Conservation (phyloP, 1,140 invertebrate genomes). For the Proctacanthus coquilletti region DNA sequence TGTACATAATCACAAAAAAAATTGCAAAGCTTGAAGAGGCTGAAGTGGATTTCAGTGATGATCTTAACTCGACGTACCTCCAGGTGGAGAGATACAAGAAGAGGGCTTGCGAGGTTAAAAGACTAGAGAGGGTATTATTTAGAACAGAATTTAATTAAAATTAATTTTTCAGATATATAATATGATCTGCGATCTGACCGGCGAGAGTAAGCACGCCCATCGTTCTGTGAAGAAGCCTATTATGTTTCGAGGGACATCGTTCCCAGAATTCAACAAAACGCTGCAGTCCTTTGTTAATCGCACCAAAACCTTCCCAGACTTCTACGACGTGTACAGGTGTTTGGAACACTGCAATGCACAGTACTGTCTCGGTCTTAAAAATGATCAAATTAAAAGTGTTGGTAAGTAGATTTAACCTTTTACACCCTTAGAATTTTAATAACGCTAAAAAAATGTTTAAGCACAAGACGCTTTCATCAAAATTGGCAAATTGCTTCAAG, state of each 20-base stretch:
- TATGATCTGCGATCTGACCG: slow-evolving; percentile 36
- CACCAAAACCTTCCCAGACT: slow-evolving; percentile 37
- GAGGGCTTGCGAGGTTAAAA: slow-evolving; percentile 23
- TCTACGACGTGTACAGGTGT: slow-evolving; percentile 36
- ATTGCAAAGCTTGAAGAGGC: slow-evolving; percentile 33
- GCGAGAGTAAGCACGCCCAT: slow-evolving; percentile 32
- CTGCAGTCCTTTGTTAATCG: slow-evolving; percentile 34
- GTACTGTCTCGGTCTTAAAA: slow-evolving; percentile 28
- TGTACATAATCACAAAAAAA: slow-evolving; percentile 28
- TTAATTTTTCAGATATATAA: slow-evolving; percentile 27
- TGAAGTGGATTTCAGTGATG: slow-evolving; percentile 34
- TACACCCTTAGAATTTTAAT: background rate
- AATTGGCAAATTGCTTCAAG: slow-evolving; percentile 36
- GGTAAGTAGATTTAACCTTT: slow-evolving; percentile 21
- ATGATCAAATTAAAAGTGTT: slow-evolving; percentile 27
- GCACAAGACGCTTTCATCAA: slow-evolving; percentile 36
- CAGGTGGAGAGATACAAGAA: slow-evolving; percentile 34
- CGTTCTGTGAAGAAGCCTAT: slow-evolving; percentile 31
- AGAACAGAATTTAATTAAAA: slow-evolving; percentile 1
- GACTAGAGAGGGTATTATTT: background rate
- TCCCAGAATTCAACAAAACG: slow-evolving; percentile 35
- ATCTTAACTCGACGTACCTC: slow-evolving; percentile 36
- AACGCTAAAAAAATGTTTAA: slow-evolving; percentile 17
- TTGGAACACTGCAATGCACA: slow-evolving; percentile 31
- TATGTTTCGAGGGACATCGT: slow-evolving; percentile 29